Base-by-base conservation (phyloP, 2,888 invertebrate genomes). In the Cosmorhoe ocellata region DNA sequence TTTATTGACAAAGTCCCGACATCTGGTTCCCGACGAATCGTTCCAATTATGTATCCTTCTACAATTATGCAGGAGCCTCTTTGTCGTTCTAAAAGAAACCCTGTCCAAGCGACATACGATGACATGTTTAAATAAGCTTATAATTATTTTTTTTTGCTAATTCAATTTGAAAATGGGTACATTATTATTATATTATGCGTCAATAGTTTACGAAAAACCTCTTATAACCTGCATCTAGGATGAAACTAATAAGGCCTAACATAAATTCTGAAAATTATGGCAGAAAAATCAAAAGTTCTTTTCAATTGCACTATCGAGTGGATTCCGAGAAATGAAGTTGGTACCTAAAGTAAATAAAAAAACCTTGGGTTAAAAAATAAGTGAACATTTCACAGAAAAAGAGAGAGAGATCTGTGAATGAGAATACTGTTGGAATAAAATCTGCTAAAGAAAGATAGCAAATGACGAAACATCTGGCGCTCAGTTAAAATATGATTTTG, bases 1-100 rank as follows among this genome's bases (percentile, higher is more conserved):
- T 79, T 76, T 80, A 81, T 76, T 79, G 78, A 76, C 79, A 74
- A 73, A 76, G 74, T 73, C 63, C 67, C 69, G 63, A 67, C 79
- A 76, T 76, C 78, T 77, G 73, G 64, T 66, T 69, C 72, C 75
- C 71, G 65, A 64, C 71, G 70, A 71, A 75, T 74, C 71, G 68
- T 56, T 66, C 79, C 81, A 80, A 81, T 81, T 81, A 81, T 76
- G 74, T 71, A 64, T 66, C 68, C 52, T 42, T 47, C 52, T 43
- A 47, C 65, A 66, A 66, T 46, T 31, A 59, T 63, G 61, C 46
- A 27, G 31, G 12, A 34, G 22, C 38, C 3, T 4, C 26, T 24
- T 11, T 37, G 9, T 18, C 51, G 53, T 42, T 37, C 45, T 10
- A 71, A 58, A 58, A 10, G 64, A 33, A 56, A 59, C 67, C 42